A percentile compares a stretch with the other conserved stretches of the same genome.
These are phyloP conservation scores for Tetraneura akinire DNA, from an alignment of 1,140 invertebrate genomes.

Conservation along the genomic window DNA sequence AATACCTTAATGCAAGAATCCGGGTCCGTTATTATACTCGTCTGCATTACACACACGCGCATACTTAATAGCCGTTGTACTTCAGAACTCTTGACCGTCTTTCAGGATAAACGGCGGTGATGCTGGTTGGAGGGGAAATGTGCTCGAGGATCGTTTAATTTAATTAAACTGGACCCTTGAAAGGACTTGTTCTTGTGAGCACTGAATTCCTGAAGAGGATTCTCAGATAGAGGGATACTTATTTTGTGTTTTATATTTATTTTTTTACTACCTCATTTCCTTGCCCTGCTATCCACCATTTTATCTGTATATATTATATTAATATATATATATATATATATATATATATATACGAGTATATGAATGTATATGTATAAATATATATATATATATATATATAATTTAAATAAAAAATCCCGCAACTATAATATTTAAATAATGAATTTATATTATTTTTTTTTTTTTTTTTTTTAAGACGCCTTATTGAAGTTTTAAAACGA, in stretches of 20 bases:
- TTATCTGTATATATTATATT: not conserved
- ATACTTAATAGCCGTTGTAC: conserved; percentile 46
- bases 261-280: too few relatives aligned
- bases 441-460: too few relatives aligned
- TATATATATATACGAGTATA: not conserved
- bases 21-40: not conserved
- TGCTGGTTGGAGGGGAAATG: not conserved
- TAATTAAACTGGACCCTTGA: conserved; percentile 49
- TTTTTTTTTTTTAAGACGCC: too few relatives aligned
- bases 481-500: conserved; percentile 33
- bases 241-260: not conserved
- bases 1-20: conserved; percentile 48
- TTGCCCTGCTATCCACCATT: too few relatives aligned
- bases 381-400: conserved; percentile 10
- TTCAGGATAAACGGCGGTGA: not conserved
- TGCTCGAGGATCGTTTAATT: conserved; percentile 37
- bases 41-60: not conserved
- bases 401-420: conserved; percentile 15
- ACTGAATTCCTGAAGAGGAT: conserved; percentile 34
- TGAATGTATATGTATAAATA: too few relatives aligned
- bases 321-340: conserved; percentile 17
- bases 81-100: conserved; percentile 44
- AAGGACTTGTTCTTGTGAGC: conserved; percentile 34
- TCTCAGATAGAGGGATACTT: conserved; percentile 19
- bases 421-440: conserved; percentile 13